Evolutionary conservation across 2,888 invertebrate genomes (phyloP).

Genomic region (Drosophila kuntzei): DNA sequence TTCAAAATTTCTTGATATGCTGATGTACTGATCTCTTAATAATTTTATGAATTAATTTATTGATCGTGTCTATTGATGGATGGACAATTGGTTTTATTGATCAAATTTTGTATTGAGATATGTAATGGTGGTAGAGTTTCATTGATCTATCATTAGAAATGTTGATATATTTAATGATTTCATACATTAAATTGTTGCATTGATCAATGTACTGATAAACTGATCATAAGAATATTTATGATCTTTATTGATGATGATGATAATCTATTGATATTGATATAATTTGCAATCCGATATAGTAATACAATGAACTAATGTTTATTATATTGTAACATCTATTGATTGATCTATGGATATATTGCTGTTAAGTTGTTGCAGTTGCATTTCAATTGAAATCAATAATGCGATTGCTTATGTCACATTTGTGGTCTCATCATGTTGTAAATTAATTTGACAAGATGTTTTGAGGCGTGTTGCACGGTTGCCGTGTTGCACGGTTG

Average conservation of each 20-base stretch:
- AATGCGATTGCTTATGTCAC: conserved; percentile 45
- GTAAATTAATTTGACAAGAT: conserved; percentile 80
- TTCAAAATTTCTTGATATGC: no score
- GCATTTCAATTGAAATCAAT: conserved; percentile 15
- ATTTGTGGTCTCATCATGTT: conserved; percentile 47
- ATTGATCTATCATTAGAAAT: neutral
- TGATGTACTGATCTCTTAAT: neutral
- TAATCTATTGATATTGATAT: neutral
- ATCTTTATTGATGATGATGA: neutral
- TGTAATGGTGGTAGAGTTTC: neutral
- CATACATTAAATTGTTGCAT: neutral
- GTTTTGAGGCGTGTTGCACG: conserved; percentile 45
- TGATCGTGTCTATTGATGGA: neutral
- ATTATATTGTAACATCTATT: neutral
- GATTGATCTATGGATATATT: conserved; percentile 1
- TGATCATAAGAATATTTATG: neutral
- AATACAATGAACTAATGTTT: neutral
- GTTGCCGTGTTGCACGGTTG: neutral
- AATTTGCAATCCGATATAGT: neutral
- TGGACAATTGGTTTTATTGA: neutral
- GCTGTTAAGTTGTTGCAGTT: conserved; percentile 7
- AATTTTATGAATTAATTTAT: no score
- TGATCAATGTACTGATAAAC: neutral
- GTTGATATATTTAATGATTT: neutral
- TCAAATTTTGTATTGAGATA: neutral